A percentile compares a stretch with the other conserved stretches of the same genome.
These are phyloP conservation scores for Bombus vancouverensis DNA, from an alignment of 1,140 invertebrate genomes.

Conservation along the genomic window DNA sequence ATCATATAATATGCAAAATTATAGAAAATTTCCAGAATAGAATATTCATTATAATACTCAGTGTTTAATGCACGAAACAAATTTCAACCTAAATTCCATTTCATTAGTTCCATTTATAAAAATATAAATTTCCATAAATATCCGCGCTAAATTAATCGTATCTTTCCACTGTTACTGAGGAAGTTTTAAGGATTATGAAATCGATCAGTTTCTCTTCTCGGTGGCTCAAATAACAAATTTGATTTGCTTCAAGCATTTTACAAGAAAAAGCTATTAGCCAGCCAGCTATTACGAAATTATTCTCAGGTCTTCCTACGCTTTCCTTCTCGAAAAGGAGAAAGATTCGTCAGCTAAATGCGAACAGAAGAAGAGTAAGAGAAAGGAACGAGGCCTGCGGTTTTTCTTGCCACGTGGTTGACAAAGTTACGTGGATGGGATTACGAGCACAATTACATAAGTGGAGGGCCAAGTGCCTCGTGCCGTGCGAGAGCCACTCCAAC, in stretches of 20 bases:
- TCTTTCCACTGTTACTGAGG: neutral
- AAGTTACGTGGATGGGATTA: constrained; percentile 63
- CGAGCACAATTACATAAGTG: constrained; percentile 65
- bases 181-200: neutral
- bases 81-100: too few species aligned
- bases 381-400: constrained; percentile 18
- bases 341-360: neutral
- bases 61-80: too few species aligned
- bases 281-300: neutral
- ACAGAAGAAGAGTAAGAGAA: neutral
- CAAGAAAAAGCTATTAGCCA: neutral
- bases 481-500: constrained; percentile 51
- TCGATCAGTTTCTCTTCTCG: neutral
- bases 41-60: too few species aligned
- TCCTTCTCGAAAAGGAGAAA: neutral
- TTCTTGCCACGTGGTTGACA: constrained; percentile 37
- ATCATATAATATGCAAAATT: too few species aligned
- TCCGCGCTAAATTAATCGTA: neutral
- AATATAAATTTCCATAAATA: too few species aligned
- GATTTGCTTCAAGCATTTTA: neutral
- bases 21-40: too few species aligned
- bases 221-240: neutral
- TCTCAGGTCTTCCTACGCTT: neutral
- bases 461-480: constrained; percentile 47
- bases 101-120: too few species aligned